Conservation (phyloP, 2,113 vertebrate species). For the Tetrao urogallus region DNA sequence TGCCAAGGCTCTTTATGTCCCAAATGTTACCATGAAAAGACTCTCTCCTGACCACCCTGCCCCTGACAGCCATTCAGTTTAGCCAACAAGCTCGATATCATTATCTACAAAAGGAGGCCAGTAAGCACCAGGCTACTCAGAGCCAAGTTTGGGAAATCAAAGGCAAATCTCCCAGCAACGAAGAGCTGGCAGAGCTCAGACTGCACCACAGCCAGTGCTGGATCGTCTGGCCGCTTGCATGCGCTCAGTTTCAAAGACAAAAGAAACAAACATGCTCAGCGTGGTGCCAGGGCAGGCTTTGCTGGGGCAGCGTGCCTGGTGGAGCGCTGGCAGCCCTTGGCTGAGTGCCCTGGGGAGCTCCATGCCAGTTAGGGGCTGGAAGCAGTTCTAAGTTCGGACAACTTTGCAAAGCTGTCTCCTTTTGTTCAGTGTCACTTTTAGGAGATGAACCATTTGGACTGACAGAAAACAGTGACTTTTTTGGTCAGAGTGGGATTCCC, state of each 20-base stretch:
- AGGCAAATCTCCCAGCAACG: slow-evolving; percentile 57
- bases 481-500: background rate
- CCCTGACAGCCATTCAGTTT: slow-evolving; percentile 53
- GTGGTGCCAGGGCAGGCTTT: background rate
- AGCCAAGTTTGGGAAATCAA: slow-evolving; percentile 67
- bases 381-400: background rate
- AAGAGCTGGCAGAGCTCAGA: background rate
- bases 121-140: background rate
- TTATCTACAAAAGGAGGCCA: slow-evolving; percentile 61
- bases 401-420: background rate
- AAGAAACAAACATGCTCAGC: background rate
- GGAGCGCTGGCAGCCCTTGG: background rate
- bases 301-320: background rate
- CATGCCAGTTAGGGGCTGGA: background rate
- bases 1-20: slow-evolving; percentile 64
- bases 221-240: background rate
- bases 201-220: background rate
- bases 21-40: slow-evolving; percentile 64
- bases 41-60: slow-evolving; percentile 33
- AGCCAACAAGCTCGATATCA: slow-evolving; percentile 73
- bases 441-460: background rate
- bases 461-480: background rate
- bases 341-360: background rate
- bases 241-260: background rate
- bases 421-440: background rate